Evolutionary conservation across 2,113 vertebrate genomes (phyloP), one percentile per base, ranked within the genome.

Genomic region (Psammodynastes pulverulentus): DNA sequence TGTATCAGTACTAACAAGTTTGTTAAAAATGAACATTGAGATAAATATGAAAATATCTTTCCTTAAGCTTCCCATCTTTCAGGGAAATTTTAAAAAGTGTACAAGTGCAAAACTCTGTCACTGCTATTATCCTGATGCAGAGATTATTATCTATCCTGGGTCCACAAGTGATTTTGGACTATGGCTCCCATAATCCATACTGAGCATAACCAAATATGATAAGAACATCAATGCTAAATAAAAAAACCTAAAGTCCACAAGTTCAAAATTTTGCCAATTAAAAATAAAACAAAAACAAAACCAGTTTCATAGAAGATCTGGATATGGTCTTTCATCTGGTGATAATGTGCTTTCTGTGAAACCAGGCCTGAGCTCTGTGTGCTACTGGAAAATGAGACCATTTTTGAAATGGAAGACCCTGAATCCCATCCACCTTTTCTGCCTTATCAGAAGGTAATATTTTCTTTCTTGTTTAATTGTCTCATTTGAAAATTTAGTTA

Each of bases 351-450:
- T 87, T 0, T 0, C 91, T 54, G 2, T 88, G 90, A 86, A 45
- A 39, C 43, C 67, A 93, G 93, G 52, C 86, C 94, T 91, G 94
- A 95, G 34, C 90, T 97, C 24, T 95, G 45, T 39, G 49, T 90
- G 86, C 79, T 96, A 84, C 89, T 96, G 91, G 93, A 95, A 87
- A 96, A 96, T 0, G 92, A 95, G 67, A n/a, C 85, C 52, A 91
- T 95, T 84, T 96, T 93, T 87, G 94, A 96, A 94, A 52, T 52
- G 24, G 0, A 46, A n/a, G 51, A 93, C 0, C 45, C 89, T 91
- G 91, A 67, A 34, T 91, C 86, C 23, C 89, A 49, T 39, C 89
- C 93, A 92, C 52, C 9, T 89, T 49, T 56, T 29, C 93, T 96
- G 3, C 89, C 72, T 21, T 96, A 56, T 88, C 91, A 96, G 72